Conservation (phyloP, 2,113 vertebrate genomes). For the Corydoras maculifer region DNA sequence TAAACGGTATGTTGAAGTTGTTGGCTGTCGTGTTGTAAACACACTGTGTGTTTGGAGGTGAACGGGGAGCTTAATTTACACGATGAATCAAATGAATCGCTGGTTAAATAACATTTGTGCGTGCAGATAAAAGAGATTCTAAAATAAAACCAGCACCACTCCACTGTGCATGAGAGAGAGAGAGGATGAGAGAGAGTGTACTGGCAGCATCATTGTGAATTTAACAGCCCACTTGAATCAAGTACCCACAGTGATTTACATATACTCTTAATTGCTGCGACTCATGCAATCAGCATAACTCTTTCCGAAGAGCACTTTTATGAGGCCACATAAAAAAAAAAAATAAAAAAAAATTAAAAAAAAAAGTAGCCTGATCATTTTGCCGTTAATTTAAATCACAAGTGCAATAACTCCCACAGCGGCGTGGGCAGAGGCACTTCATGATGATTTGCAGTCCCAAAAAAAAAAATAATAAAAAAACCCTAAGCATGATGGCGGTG, state of each 20-base stretch:
- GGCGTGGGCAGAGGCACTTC: slow-evolving; percentile 22
- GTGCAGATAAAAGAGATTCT: slow-evolving; percentile 3
- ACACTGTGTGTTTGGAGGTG: not conserved
- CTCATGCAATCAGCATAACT: slow-evolving; percentile 22
- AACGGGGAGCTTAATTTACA: not conserved
- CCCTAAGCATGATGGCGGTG: too few relatives aligned
- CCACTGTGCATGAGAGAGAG: not conserved
- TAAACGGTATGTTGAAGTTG: too few relatives aligned
- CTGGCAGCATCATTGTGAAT: slow-evolving; percentile 19
- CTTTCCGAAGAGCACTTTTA: slow-evolving; percentile 20
- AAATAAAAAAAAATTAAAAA: too few relatives aligned
- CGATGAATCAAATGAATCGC: not conserved
- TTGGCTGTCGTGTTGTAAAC: too few relatives aligned
- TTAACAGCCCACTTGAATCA: slow-evolving; percentile 26
- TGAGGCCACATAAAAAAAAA: slow-evolving; percentile 7
- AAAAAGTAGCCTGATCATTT: slow-evolving; percentile 13
- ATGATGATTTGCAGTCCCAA: not conserved
- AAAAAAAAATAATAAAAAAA: not conserved
- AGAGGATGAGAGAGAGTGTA: not conserved
- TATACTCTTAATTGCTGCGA: slow-evolving; percentile 28
- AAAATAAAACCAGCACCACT: not conserved
- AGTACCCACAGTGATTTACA: slow-evolving; percentile 27
- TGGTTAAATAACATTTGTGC: not conserved
- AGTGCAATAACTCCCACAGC: slow-evolving; percentile 24
- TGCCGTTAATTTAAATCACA: slow-evolving; percentile 19